A percentile compares a stretch with the other conserved stretches of the same genome.
These are phyloP conservation scores for Entosphenus tridentatus DNA, from an alignment of 2,113 vertebrate species.

Conservation along the genomic window DNA sequence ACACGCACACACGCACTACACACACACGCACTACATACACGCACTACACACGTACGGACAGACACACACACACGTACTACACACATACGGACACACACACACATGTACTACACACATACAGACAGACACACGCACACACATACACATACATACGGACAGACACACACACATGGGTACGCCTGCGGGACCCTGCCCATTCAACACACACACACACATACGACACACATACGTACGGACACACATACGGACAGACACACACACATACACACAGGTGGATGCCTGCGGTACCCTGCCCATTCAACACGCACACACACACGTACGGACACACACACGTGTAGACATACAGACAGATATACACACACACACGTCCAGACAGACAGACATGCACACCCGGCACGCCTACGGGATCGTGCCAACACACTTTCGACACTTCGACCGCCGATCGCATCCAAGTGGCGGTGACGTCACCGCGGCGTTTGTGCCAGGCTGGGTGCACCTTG, in stretches of 20 bases:
- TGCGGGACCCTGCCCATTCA: too few species aligned
- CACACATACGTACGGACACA: neutral
- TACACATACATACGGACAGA: neutral
- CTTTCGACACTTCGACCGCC: too few species aligned
- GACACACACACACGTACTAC: constrained; percentile 1
- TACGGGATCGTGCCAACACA: too few species aligned
- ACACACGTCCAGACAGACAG: neutral
- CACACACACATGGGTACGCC: neutral
- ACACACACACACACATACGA: too few species aligned
- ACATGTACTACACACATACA: neutral
- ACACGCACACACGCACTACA: neutral
- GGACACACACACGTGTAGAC: neutral
- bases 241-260: too few species aligned
- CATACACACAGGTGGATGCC: too few species aligned
- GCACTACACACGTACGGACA: neutral
- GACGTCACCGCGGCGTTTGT: too few species aligned
- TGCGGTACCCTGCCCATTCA: too few species aligned
- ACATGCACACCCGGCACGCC: neutral
- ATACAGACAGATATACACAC: neutral
- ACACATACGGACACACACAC: neutral
- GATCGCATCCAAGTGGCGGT: too few species aligned
- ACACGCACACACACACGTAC: neutral
- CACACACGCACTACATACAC: neutral
- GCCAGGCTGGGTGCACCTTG: too few species aligned
- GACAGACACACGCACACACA: neutral